These are phyloP conservation scores for Amphiprion clarkii DNA, from an alignment of 2,797 vertebrate species.

Conservation along the genomic window DNA sequence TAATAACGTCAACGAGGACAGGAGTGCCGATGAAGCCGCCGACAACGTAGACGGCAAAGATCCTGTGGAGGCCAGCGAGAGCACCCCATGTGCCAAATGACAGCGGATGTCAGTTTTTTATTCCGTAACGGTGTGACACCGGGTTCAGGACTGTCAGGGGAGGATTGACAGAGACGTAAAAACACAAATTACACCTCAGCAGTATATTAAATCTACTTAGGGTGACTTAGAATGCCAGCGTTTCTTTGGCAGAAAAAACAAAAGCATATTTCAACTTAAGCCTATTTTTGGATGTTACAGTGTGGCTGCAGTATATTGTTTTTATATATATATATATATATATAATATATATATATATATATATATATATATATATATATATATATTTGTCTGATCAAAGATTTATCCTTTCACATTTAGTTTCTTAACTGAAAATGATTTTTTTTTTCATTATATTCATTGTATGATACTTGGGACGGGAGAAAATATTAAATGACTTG, in stretches of 20 bases:
- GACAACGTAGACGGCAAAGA: slow-evolving; percentile 41
- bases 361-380: too few relatives aligned
- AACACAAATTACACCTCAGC: slow-evolving; percentile 86
- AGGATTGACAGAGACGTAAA: slow-evolving; percentile 57
- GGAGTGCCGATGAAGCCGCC: not conserved
- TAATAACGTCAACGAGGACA: slow-evolving; percentile 52
- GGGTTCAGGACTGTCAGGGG: slow-evolving; percentile 70
- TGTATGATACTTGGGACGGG: slow-evolving; percentile 83
- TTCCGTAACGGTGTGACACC: slow-evolving; percentile 78
- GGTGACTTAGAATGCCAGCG: slow-evolving; percentile 82
- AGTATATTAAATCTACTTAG: slow-evolving; percentile 84
- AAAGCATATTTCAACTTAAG: slow-evolving; percentile 85
- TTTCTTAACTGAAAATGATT: slow-evolving; percentile 87
- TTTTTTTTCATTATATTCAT: slow-evolving; percentile 78
- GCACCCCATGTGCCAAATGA: slow-evolving; percentile 86
- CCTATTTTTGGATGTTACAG: slow-evolving; percentile 89
- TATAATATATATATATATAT: not conserved
- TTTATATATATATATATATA: too few relatives aligned
- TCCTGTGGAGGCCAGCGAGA: slow-evolving; percentile 40
- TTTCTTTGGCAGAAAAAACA: slow-evolving; percentile 83
- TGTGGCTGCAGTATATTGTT: slow-evolving; percentile 88
- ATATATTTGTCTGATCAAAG: slow-evolving; percentile 86
- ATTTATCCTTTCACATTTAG: slow-evolving; percentile 88
- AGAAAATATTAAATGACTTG: slow-evolving; percentile 90
- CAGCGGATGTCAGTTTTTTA: slow-evolving; percentile 80